These are phyloP conservation scores for Masnerella sp. DNA, from an alignment of 2,888 invertebrate species.

Conservation along the genomic window DNA sequence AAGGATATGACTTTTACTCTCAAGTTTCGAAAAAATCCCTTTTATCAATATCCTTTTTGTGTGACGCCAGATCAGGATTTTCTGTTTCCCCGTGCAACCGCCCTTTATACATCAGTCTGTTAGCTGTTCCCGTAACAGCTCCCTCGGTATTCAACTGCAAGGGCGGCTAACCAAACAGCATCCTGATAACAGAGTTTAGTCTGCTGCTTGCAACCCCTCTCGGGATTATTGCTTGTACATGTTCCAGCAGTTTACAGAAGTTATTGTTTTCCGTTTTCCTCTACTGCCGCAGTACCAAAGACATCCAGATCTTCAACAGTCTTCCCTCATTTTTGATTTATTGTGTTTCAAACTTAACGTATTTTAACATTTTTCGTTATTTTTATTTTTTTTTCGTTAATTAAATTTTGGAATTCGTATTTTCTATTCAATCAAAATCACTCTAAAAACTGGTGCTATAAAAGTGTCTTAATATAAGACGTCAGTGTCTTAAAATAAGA, in stretches of 20 bases:
- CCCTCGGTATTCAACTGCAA: conserved; percentile 43
- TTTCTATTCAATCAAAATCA: no score
- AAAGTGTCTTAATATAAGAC: no score
- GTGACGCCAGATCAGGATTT: conserved; percentile 1
- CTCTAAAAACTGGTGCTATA: no score
- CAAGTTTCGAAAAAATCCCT: background rate
- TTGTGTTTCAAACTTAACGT: background rate
- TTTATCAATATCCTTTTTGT: conserved; percentile 13
- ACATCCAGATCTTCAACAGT: conserved; percentile 5
- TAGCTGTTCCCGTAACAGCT: conserved; percentile 32
- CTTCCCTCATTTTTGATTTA: background rate
- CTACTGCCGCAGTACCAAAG: conserved; percentile 13
- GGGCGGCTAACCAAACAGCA: conserved; percentile 47
- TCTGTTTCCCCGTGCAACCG: background rate
- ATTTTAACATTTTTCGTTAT: no score
- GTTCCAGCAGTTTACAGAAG: conserved; percentile 43
- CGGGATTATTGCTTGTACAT: conserved; percentile 42
- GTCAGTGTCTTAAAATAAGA: no score
- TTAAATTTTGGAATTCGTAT: no score
- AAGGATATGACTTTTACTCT: background rate
- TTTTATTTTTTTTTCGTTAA: no score
- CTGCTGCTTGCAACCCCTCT: conserved; percentile 30
- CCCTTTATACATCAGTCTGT: conserved; percentile 26
- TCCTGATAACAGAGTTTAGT: conserved; percentile 50
- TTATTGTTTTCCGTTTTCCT: conserved; percentile 45